These are phyloP conservation scores for Bergia sp. DNA, from an alignment of 92 coral and sea anemone species.

Conservation along the genomic window DNA sequence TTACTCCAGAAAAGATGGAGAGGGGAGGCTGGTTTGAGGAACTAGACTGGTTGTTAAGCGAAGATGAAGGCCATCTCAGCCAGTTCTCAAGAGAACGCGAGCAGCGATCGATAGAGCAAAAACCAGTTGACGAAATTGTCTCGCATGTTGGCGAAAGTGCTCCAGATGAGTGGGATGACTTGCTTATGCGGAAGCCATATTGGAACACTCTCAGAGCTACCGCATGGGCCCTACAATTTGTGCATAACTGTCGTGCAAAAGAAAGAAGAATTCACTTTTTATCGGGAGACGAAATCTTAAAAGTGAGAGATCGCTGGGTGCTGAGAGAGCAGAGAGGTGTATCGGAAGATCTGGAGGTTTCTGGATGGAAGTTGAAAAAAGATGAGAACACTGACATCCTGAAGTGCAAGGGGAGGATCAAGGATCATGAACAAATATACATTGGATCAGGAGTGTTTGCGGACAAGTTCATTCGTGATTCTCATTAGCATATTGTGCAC, in stretches of 20 bases:
- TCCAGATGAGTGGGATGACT: conserved; percentile 53
- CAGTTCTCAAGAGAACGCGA: conserved; percentile 45
- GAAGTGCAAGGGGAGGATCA: conserved; percentile 57
- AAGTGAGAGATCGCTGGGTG: conserved; percentile 52
- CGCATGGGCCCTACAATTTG: conserved; percentile 45
- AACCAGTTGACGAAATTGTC: conserved; percentile 16
- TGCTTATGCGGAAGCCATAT: conserved; percentile 46
- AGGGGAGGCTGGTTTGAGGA: conserved; percentile 63
- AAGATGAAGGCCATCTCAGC: conserved; percentile 67
- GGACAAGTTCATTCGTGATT: conserved; percentile 40
- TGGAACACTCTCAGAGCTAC: conserved; percentile 47
- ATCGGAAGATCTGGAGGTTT: conserved; percentile 34
- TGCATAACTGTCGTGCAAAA: conserved; percentile 46
- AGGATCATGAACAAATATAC: conserved; percentile 54
- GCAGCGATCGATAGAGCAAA: conserved; percentile 37
- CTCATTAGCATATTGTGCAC: conserved; percentile 53
- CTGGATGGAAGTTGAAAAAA: conserved; percentile 47
- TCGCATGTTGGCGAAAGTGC: conserved; percentile 19
- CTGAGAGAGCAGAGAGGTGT: conserved; percentile 49
- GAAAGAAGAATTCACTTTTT: conserved; percentile 33
- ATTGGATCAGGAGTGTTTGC: conserved; percentile 41
- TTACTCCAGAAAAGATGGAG: conserved; percentile 46
- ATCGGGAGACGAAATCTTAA: conserved; percentile 40
- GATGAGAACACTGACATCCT: conserved; percentile 51
- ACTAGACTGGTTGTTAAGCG: conserved; percentile 62